Percentiles rank a stretch among this genome's conserved stretches.
Conservation (phyloP, 2,888 invertebrate genomes). For the Caenorhabditis imperialis region DNA sequence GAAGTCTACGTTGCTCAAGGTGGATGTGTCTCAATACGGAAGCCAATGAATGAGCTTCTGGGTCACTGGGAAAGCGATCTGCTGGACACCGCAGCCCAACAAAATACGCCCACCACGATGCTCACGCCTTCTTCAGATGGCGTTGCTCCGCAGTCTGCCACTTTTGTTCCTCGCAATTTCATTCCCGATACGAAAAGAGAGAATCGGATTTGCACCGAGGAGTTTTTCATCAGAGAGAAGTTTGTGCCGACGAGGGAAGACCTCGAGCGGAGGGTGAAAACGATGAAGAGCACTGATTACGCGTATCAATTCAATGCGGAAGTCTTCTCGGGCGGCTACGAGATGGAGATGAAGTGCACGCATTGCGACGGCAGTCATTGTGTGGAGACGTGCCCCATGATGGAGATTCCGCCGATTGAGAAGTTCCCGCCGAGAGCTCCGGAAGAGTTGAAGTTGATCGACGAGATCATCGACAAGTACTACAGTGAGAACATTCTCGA, state of each 20-base stretch:
- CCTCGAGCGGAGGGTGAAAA: background rate
- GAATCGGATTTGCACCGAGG: constrained; percentile 15
- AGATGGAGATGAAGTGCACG: constrained; percentile 56
- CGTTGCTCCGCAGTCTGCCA: constrained; percentile 1
- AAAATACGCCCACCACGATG: too few relatives aligned
- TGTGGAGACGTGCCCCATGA: constrained; percentile 55
- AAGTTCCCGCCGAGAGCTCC: constrained; percentile 18
- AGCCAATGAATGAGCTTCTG: too few relatives aligned
- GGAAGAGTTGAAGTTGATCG: constrained; percentile 37
- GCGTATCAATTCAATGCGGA: constrained; percentile 11
- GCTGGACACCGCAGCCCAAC: too few relatives aligned
- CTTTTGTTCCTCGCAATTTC: background rate
- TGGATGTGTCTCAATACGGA: background rate
- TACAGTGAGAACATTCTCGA: constrained; percentile 24
- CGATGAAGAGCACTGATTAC: background rate
- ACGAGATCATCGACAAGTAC: constrained; percentile 41
- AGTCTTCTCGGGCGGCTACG: constrained; percentile 21
- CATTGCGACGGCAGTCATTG: constrained; percentile 60
- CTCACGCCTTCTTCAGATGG: background rate
- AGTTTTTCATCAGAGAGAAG: constrained; percentile 27
- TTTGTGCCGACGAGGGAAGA: background rate
- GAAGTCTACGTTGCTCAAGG: background rate
- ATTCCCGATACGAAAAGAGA: background rate
- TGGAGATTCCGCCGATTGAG: constrained; percentile 43
- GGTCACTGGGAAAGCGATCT: too few relatives aligned